Percentiles rank a stretch among this genome's conserved stretches.
These are phyloP conservation scores for Vicugna pacos DNA, from an alignment of 2,113 vertebrate genomes.

Conservation along the genomic window DNA sequence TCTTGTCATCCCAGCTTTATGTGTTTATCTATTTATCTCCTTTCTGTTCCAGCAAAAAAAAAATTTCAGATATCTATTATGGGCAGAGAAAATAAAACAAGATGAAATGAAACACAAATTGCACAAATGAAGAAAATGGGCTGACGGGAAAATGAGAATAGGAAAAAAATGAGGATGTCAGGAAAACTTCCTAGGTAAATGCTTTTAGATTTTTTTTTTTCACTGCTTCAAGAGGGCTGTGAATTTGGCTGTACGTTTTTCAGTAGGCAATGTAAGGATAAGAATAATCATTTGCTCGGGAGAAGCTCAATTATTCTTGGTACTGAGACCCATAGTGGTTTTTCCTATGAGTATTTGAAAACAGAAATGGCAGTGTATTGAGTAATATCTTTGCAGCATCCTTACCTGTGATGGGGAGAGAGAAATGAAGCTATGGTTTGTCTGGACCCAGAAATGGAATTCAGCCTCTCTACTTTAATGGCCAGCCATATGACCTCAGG, in stretches of 20 bases:
- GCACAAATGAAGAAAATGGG: not conserved
- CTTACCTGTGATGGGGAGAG: not conserved
- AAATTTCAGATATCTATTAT: not conserved
- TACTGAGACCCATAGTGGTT: not conserved
- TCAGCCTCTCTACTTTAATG: not conserved
- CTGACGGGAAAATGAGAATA: not conserved
- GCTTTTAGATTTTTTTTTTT: not conserved
- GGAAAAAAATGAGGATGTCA: not conserved
- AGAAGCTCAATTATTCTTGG: not conserved
- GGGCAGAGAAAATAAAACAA: conserved; percentile 29
- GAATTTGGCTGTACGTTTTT: not conserved
- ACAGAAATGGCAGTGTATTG: not conserved
- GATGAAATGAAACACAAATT: not conserved
- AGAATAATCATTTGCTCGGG: not conserved
- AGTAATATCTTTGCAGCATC: not conserved
- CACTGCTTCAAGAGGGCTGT: not conserved
- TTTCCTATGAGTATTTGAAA: not conserved
- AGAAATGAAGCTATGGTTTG: too few relatives aligned
- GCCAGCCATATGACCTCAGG: not conserved
- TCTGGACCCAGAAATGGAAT: not conserved
- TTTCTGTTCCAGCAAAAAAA: not conserved
- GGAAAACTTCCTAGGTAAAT: not conserved
- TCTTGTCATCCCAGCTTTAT: not conserved
- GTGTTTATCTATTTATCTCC: not conserved
- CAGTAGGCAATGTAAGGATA: not conserved